A percentile compares a stretch with the other conserved stretches of the same genome.
Evolutionary conservation across 2,888 invertebrate genomes (phyloP).

Genomic region (Pheosia gnoma): DNA sequence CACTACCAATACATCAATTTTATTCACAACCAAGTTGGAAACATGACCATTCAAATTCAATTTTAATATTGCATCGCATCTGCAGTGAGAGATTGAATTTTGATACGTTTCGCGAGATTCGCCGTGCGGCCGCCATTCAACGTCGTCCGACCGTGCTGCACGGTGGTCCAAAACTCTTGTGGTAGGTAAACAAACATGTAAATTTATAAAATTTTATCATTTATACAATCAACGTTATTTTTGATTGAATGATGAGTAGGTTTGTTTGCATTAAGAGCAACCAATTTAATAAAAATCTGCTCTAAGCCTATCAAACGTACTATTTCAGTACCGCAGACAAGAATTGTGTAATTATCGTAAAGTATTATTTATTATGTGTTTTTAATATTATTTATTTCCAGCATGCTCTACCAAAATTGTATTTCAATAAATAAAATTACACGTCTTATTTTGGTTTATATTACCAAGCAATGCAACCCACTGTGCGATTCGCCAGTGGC

Average conservation of each 20-base stretch:
- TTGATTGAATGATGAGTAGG: too few relatives aligned
- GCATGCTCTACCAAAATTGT: too few relatives aligned
- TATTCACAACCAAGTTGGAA: constrained; percentile 32
- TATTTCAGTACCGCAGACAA: too few relatives aligned
- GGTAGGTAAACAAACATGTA: constrained; percentile 2
- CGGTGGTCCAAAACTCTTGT: constrained; percentile 20
- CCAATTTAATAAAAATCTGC: too few relatives aligned
- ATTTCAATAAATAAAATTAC: too few relatives aligned
- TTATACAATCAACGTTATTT: too few relatives aligned
- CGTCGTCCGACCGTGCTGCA: constrained; percentile 57
- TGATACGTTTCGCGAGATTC: constrained; percentile 60
- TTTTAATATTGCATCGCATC: constrained; percentile 70
- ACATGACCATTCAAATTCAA: constrained; percentile 56
- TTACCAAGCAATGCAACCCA: constrained; percentile 11
- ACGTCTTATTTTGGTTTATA: constrained; percentile 17
- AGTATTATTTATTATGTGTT: too few relatives aligned
- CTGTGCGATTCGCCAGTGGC: constrained; percentile 36
- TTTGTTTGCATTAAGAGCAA: too few relatives aligned
- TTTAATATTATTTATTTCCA: too few relatives aligned
- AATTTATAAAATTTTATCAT: too few relatives aligned
- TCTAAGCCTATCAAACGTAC: too few relatives aligned
- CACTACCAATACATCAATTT: constrained; percentile 8
- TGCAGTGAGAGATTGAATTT: constrained; percentile 72
- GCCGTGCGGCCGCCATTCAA: constrained; percentile 56
- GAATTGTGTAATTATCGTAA: too few relatives aligned